phyloP scores from a whole-genome alignment of 2,113 vertebrate species.

The Etheostoma spectabile region DNA sequence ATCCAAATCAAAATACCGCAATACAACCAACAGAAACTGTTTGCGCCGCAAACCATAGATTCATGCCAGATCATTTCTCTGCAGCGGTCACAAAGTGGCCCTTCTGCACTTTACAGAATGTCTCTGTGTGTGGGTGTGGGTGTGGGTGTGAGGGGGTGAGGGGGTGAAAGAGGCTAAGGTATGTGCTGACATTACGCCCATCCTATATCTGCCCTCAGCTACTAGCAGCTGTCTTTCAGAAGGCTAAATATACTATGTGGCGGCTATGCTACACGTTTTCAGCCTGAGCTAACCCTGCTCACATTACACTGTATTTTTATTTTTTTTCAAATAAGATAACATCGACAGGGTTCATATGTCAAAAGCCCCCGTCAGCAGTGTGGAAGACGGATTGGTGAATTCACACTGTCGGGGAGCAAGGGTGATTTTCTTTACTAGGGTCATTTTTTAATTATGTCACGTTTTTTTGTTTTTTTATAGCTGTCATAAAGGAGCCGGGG shows the following conservation, averaged over 20 bases:
- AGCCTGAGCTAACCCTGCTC: slow-evolving; percentile 40
- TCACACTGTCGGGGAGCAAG: slow-evolving; percentile 25
- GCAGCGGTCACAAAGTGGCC: too few species aligned
- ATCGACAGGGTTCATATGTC: slow-evolving; percentile 52
- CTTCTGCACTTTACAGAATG: too few species aligned
- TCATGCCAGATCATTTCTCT: too few species aligned
- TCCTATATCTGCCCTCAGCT: slow-evolving; percentile 45
- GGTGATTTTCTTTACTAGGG: slow-evolving; percentile 59
- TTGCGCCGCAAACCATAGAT: too few species aligned
- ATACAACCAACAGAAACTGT: not conserved
- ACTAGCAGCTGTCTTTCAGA: slow-evolving; percentile 58
- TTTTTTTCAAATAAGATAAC: slow-evolving; percentile 61
- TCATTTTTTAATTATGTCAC: slow-evolving; percentile 27
- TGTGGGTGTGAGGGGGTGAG: too few species aligned
- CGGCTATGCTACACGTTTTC: slow-evolving; percentile 38
- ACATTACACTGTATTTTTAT: slow-evolving; percentile 67
- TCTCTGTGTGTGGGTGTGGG: too few species aligned
- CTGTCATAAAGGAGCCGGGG: slow-evolving; percentile 15
- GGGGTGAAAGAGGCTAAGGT: not conserved
- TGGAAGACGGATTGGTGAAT: slow-evolving; percentile 26
- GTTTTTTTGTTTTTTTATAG: slow-evolving; percentile 55
- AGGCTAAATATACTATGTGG: slow-evolving; percentile 72
- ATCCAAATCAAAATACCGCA: not conserved
- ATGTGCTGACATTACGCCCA: slow-evolving; percentile 46
- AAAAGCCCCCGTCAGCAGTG: slow-evolving; percentile 9